Percentiles rank a stretch among this genome's conserved stretches.
Evolutionary conservation across 2,113 vertebrate species (phyloP).

Genomic region (Riparia riparia): DNA sequence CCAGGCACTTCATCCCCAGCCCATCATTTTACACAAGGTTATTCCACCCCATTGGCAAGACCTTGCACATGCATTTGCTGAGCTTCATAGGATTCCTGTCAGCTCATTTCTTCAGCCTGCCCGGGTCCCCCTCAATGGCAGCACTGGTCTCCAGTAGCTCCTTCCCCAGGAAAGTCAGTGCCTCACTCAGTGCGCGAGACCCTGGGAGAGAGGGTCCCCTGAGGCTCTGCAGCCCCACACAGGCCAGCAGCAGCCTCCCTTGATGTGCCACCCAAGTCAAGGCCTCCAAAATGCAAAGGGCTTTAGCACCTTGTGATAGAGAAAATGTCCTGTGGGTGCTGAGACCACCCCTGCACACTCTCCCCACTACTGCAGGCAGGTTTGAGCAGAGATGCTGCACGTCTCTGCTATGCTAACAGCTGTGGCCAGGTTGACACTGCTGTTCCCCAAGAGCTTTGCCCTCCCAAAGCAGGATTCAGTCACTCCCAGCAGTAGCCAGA

Average conservation of each 20-base stretch:
- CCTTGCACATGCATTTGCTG: neutral
- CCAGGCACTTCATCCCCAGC: neutral
- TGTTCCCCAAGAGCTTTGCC: neutral
- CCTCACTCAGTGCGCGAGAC: neutral
- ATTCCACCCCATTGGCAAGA: neutral
- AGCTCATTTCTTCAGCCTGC: neutral
- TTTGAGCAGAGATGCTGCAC: neutral
- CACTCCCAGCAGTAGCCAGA: neutral
- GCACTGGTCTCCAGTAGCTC: neutral
- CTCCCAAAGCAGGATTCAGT: neutral
- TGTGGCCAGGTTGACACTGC: neutral
- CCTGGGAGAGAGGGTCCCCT: neutral
- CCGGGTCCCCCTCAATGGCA: neutral
- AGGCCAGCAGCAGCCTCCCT: neutral
- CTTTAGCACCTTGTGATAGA: neutral
- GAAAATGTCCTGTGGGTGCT: neutral
- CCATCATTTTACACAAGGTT: neutral
- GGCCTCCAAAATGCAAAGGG: neutral
- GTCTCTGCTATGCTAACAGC: neutral
- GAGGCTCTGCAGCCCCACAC: neutral
- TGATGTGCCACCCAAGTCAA: accelerated
- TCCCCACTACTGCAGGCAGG: neutral
- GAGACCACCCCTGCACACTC: neutral
- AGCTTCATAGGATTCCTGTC: neutral
- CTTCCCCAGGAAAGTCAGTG: neutral